Conservation (phyloP, 2,797 vertebrate genomes). For the Cottoperca gobio region DNA sequence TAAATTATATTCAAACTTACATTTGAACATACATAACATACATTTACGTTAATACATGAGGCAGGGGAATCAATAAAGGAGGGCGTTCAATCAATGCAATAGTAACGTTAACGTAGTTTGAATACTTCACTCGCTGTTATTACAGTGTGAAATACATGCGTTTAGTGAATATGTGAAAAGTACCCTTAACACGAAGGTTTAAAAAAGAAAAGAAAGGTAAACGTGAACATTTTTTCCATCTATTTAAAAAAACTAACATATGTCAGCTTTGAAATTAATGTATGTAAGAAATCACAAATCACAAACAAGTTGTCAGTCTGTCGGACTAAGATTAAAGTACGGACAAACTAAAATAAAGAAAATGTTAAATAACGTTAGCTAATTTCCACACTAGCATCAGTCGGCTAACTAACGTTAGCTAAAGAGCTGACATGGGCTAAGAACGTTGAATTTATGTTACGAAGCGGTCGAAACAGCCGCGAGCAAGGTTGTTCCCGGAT, state of each 20-base stretch:
- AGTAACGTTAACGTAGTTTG: background rate
- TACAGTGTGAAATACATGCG: background rate
- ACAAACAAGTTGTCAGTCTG: background rate
- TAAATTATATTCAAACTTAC: no score
- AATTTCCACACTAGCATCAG: background rate
- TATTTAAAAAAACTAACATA: background rate
- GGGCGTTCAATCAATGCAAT: background rate
- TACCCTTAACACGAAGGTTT: background rate
- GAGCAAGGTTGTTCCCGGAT: accelerated
- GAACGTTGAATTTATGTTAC: no score
- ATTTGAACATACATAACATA: background rate
- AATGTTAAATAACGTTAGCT: background rate
- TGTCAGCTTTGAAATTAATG: background rate
- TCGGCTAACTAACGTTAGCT: slow-evolving; percentile 21
- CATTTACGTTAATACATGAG: no score
- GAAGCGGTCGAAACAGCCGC: background rate
- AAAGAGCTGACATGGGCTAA: background rate
- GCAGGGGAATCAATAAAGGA: no score
- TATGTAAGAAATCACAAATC: background rate
- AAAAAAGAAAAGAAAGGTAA: background rate
- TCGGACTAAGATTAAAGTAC: background rate
- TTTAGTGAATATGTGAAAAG: background rate
- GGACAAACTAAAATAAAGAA: background rate
- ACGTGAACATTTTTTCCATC: background rate
- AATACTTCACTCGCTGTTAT: background rate